Evolutionary conservation across 2,888 invertebrate genomes (phyloP).

Genomic region (Melanargia galathea): DNA sequence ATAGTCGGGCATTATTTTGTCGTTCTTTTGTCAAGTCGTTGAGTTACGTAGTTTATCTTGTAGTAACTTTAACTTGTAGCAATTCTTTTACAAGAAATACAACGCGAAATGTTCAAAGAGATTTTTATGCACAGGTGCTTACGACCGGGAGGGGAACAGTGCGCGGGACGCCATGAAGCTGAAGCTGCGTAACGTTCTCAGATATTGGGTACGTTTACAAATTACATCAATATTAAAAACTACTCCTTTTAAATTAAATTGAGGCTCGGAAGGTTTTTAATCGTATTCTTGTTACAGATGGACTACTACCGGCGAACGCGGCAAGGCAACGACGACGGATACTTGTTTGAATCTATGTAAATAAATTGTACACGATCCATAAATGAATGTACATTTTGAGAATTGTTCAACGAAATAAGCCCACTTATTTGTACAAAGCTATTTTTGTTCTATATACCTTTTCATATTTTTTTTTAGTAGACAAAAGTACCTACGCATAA

Average conservation of each 20-base stretch:
- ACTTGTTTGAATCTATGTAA: constrained; percentile 51
- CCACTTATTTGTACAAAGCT: background rate
- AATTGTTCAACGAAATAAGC: background rate
- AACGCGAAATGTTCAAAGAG: too few species aligned
- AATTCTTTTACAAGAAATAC: background rate
- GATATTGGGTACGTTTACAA: constrained; percentile 67
- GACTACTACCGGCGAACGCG: constrained; percentile 73
- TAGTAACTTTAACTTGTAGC: too few species aligned
- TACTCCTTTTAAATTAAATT: background rate
- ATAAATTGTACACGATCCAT: background rate
- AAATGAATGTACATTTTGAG: constrained; percentile 10
- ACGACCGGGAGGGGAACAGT: constrained; percentile 59
- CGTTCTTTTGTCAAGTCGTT: too few species aligned
- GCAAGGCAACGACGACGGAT: constrained; percentile 59
- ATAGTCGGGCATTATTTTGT: too few species aligned
- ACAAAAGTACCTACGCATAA: too few species aligned
- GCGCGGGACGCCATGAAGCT: constrained; percentile 66
- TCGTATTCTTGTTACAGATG: constrained; percentile 54
- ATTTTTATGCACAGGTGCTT: constrained; percentile 53
- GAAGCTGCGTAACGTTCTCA: constrained; percentile 72
- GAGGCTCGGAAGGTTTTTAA: background rate
- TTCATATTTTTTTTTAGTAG: too few species aligned
- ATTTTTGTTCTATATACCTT: background rate
- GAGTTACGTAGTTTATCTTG: too few species aligned
- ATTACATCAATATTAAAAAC: too few species aligned